Evolutionary conservation across 2,113 vertebrate species (phyloP).

Genomic region (Mionectes macconnelli): DNA sequence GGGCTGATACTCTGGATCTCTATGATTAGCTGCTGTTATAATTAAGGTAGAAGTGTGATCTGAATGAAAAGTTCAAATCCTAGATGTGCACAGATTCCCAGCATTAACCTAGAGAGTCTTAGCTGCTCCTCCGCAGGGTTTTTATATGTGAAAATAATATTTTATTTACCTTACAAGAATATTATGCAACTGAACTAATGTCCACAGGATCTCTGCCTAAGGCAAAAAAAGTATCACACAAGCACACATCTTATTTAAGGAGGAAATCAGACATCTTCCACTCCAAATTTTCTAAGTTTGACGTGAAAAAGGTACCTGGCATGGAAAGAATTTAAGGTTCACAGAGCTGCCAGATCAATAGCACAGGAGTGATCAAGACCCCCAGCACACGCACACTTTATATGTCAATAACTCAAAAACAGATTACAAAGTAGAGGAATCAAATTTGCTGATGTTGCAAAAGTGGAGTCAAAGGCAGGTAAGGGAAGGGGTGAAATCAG

Average conservation of each 20-base stretch:
- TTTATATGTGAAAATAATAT: neutral
- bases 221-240: neutral
- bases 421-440: neutral
- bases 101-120: neutral
- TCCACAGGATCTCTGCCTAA: neutral
- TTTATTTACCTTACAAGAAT: constrained; percentile 16
- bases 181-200: neutral
- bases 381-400: neutral
- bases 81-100: neutral
- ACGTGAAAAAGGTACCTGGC: neutral
- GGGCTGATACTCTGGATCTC: neutral
- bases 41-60: neutral
- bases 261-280: neutral
- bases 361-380: neutral
- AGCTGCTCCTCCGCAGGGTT: neutral
- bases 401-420: neutral
- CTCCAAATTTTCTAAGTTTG: neutral
- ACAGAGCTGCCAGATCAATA: neutral
- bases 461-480: neutral
- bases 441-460: constrained; percentile 3
- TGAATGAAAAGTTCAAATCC: neutral
- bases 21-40: neutral
- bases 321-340: neutral
- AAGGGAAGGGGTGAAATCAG: neutral
- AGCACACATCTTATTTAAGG: neutral